Percentiles rank a stretch among this genome's conserved stretches.
These are phyloP conservation scores for Phalacrocorax pelagicus DNA, from an alignment of 2,113 vertebrate genomes.

Conservation along the genomic window DNA sequence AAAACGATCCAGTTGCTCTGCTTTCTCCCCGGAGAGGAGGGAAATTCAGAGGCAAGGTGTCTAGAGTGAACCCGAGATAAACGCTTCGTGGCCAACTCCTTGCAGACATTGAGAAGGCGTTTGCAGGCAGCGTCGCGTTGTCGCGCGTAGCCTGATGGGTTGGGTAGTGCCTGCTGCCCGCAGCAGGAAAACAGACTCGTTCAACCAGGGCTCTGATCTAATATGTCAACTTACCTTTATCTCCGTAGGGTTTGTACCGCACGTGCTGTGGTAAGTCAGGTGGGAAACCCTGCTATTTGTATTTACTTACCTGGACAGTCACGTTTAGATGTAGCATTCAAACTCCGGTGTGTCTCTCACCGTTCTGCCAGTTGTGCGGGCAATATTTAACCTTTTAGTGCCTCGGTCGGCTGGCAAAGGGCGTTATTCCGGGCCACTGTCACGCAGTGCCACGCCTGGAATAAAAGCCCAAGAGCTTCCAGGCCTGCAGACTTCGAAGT, in stretches of 20 bases:
- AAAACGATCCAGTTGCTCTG: background rate
- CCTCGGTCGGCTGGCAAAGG: background rate
- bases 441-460: background rate
- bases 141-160: rapidly evolving
- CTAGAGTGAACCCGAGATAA: background rate
- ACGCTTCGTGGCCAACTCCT: background rate
- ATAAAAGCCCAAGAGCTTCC: background rate
- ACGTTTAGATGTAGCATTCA: background rate
- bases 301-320: background rate
- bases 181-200: background rate
- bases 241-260: background rate
- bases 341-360: rapidly evolving
- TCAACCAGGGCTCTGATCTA: background rate
- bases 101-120: rapidly evolving
- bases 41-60: background rate
- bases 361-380: background rate
- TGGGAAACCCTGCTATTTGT: rapidly evolving
- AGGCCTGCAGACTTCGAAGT: background rate
- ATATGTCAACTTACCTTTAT: rapidly evolving
- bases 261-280: background rate
- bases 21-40: background rate
- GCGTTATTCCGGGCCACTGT: background rate
- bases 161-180: background rate
- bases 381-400: background rate
- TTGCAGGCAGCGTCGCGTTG: rapidly evolving